Base-by-base conservation (phyloP, 2,797 vertebrate genomes). In the Chelon labrosus region DNA sequence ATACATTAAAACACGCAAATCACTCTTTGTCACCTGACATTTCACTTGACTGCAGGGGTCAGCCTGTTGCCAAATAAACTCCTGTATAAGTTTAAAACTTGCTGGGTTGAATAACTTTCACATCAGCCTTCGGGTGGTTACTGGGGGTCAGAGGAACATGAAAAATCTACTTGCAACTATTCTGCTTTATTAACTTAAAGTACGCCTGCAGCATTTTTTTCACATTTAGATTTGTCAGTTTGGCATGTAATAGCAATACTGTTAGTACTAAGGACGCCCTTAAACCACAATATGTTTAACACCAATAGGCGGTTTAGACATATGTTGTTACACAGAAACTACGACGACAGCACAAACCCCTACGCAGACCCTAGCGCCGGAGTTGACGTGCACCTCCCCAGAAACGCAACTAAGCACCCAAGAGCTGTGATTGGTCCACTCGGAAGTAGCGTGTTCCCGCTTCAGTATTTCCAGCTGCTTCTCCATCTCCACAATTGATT, bases 1-100 rank as follows among this genome's bases (percentile, higher is more conserved):
- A 76, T 64, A 66, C 60, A 77, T 70, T 74, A 62, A 53, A 64
- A 65, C 11, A 4, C 27, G 62, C n/a, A 47, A 42, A 64, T 35
- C 19, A 35, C 65, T 55, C n/a, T 31, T 51, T 19, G 44, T 27
- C 60, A 7, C 14, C 5, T 20, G 17, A 50, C 25, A 17, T 22
- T 22, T 46, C 17, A 37, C 20, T 68, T 50, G 52, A 61, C 49
- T 46, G 25, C 39, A 56, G 4, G 55, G 53, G 47, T 75, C 59
- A 63, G 68, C 51, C 42, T 70, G 55, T 42, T 53, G 66, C 58
- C 59, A 54, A 14, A 20, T 37, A 67, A 62, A 73, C 20, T 61
- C 25, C 37, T 35, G 16, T 12, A 64, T 62, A 38, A 3, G 0
- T 61, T 35, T 52, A 27, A 47, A 47, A 47, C 9, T 9, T 10